phyloP scores from a whole-genome alignment of 2,113 vertebrate species.

The Chaetura pelagica region DNA sequence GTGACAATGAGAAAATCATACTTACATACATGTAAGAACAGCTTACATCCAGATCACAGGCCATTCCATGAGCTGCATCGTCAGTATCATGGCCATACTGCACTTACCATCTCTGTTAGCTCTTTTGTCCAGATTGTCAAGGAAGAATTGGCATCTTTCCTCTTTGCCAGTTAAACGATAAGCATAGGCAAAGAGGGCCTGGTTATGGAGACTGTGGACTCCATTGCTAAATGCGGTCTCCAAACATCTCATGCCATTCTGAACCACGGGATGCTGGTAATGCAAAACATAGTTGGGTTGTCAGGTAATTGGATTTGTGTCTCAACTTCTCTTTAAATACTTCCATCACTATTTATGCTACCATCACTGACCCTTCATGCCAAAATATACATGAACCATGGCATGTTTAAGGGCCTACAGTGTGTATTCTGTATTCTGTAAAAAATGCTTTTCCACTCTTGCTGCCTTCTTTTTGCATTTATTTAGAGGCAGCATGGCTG shows the following conservation, averaged over 20 bases:
- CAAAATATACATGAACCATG: not conserved
- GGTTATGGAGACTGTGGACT: slow-evolving; percentile 19
- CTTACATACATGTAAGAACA: not conserved
- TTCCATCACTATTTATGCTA: not conserved
- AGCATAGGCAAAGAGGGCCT: slow-evolving; percentile 57
- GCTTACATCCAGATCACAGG: not conserved
- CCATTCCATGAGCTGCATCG: not conserved
- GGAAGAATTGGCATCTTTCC: not conserved
- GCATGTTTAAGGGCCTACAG: not conserved
- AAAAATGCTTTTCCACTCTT: not conserved
- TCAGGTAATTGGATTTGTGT: not conserved
- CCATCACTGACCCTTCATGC: not conserved
- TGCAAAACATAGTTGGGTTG: not conserved
- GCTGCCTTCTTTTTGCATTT: not conserved
- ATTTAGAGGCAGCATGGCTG: not conserved
- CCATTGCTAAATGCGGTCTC: slow-evolving; percentile 21
- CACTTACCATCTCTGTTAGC: slow-evolving; percentile 42
- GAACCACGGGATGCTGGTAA: slow-evolving; percentile 20
- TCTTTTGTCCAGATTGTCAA: not conserved
- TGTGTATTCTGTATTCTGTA: not conserved
- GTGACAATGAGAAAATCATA: not conserved
- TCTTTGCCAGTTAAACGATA: slow-evolving; percentile 25
- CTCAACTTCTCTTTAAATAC: not conserved
- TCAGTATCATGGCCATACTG: not conserved
- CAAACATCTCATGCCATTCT: slow-evolving; percentile 47